Conservation (phyloP, 2,888 invertebrate species). For the Mesochorus sp. region DNA sequence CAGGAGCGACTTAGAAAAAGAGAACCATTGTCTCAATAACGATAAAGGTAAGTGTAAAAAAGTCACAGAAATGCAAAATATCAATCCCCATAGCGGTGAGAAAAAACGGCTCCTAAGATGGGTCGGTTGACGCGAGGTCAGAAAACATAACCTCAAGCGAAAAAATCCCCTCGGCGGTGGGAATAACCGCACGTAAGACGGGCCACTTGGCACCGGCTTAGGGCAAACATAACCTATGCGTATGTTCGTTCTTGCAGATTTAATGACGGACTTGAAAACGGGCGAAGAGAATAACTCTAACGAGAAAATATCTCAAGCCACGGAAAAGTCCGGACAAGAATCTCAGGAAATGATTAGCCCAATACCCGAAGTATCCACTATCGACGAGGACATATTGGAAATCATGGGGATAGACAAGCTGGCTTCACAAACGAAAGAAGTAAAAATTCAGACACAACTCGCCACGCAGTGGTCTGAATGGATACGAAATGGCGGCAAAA, state of each 20-base stretch:
- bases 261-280: neutral
- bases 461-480: slow-evolving; percentile 35
- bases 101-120: too few relatives aligned
- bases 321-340: slow-evolving; percentile 13
- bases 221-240: neutral
- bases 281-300: neutral
- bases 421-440: slow-evolving; percentile 31
- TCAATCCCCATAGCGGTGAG: neutral
- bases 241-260: slow-evolving; percentile 30
- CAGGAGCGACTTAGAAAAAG: neutral
- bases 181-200: slow-evolving; percentile 3
- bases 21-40: neutral
- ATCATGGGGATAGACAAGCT: neutral
- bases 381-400: neutral
- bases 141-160: neutral
- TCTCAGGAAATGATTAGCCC: slow-evolving; percentile 3
- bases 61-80: neutral
- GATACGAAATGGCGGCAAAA: slow-evolving; percentile 26
- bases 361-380: neutral
- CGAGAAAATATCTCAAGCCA: neutral
- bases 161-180: neutral
- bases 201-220: neutral
- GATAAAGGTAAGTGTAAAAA: neutral
- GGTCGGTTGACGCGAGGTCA: too few relatives aligned
- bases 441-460: slow-evolving; percentile 32